Conservation (phyloP, 2,113 vertebrate species). For the Alectura lathami region DNA sequence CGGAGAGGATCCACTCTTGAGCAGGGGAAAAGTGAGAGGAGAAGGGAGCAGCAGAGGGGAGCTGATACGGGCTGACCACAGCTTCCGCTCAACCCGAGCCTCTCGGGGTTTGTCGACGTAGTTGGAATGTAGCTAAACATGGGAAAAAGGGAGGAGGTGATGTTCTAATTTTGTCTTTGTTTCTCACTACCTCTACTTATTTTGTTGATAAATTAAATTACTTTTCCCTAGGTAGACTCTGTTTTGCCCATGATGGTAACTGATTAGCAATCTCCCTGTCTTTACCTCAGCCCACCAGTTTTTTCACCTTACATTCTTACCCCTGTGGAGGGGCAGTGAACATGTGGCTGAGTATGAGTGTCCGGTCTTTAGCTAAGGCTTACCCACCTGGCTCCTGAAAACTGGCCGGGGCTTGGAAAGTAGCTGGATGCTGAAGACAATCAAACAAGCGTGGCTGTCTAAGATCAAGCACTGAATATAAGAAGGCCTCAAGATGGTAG, state of each 20-base stretch:
- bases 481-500: not conserved
- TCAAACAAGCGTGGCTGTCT: not conserved
- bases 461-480: not conserved
- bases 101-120: not conserved
- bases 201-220: not conserved
- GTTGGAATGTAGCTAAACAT: not conserved
- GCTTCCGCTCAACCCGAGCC: no score
- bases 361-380: not conserved
- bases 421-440: not conserved
- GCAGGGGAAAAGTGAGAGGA: not conserved
- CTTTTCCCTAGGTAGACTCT: not conserved
- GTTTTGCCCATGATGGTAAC: not conserved
- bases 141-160: not conserved
- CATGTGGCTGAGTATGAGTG: not conserved
- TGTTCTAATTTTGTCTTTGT: not conserved
- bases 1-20: not conserved
- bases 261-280: not conserved
- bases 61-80: not conserved
- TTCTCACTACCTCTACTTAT: not conserved
- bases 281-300: not conserved
- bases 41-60: not conserved
- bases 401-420: not conserved
- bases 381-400: not conserved
- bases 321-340: not conserved
- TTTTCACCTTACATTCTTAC: not conserved